Evolutionary conservation across 2,797 vertebrate species (phyloP).

Genomic region (Nannoperca australis): DNA sequence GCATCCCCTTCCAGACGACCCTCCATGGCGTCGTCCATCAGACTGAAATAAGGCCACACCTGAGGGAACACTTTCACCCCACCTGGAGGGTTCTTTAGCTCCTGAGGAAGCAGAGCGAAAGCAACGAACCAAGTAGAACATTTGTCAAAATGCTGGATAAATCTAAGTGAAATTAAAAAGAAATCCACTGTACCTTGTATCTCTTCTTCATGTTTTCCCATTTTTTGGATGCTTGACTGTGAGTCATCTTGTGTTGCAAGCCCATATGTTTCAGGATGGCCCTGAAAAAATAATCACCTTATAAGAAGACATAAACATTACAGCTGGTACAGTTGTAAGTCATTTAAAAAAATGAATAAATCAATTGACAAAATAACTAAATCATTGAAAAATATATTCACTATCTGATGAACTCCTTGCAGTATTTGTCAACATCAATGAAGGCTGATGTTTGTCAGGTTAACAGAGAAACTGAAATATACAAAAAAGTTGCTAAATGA

Average conservation of each 20-base stretch:
- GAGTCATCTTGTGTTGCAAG: slow-evolving; percentile 79
- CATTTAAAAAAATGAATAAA: background rate
- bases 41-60: slow-evolving; percentile 75
- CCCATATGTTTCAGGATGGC: slow-evolving; percentile 83
- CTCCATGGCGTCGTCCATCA: slow-evolving; percentile 81
- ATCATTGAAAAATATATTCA: background rate
- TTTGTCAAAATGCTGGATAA: background rate
- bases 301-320: background rate
- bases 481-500: background rate
- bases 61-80: slow-evolving; percentile 73
- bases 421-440: background rate
- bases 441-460: background rate
- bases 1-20: slow-evolving; percentile 70
- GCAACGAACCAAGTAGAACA: background rate
- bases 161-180: background rate
- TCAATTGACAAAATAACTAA: background rate
- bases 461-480: background rate
- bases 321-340: background rate
- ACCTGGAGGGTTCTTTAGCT: slow-evolving; percentile 76
- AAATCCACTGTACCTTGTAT: slow-evolving; percentile 74
- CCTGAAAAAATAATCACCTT: slow-evolving; percentile 52
- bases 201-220: slow-evolving; percentile 85
- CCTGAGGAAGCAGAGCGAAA: slow-evolving; percentile 55
- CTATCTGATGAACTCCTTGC: background rate
- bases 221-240: slow-evolving; percentile 82